Evolutionary conservation across 2,113 vertebrate species (phyloP).

Genomic region (Megaceryle torquata): DNA sequence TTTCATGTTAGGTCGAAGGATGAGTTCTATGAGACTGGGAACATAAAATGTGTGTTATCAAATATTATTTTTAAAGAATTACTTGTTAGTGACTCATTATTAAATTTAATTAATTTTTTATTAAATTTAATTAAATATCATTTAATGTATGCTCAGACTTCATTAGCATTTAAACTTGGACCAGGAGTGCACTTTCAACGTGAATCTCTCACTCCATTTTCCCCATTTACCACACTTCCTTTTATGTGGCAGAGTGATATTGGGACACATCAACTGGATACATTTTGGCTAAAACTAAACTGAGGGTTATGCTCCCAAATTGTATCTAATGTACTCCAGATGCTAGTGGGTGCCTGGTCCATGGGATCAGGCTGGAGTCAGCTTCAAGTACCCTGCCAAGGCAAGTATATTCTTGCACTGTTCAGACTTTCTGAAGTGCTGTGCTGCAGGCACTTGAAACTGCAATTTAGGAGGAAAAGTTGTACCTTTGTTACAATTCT

Average conservation of each 20-base stretch:
- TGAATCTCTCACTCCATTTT: not conserved
- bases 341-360: not conserved
- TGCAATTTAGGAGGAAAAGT: not conserved
- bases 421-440: not conserved
- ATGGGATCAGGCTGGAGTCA: not conserved
- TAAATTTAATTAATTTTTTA: not conserved
- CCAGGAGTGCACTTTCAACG: fast-evolving
- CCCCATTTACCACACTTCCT: not conserved
- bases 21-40: not conserved
- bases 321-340: not conserved
- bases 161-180: not conserved
- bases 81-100: not conserved
- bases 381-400: no score
- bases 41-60: not conserved
- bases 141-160: not conserved
- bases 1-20: not conserved
- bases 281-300: not conserved
- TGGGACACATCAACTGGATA: fast-evolving
- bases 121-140: no score
- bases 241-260: not conserved
- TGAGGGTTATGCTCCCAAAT: not conserved
- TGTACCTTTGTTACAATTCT: not conserved
- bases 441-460: not conserved
- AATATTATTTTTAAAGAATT: not conserved
- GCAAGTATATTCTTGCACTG: fast-evolving